Evolutionary conservation across 2,797 vertebrate species (phyloP), one percentile per base, ranked within the genome.

Genomic region (Balearica regulorum): DNA sequence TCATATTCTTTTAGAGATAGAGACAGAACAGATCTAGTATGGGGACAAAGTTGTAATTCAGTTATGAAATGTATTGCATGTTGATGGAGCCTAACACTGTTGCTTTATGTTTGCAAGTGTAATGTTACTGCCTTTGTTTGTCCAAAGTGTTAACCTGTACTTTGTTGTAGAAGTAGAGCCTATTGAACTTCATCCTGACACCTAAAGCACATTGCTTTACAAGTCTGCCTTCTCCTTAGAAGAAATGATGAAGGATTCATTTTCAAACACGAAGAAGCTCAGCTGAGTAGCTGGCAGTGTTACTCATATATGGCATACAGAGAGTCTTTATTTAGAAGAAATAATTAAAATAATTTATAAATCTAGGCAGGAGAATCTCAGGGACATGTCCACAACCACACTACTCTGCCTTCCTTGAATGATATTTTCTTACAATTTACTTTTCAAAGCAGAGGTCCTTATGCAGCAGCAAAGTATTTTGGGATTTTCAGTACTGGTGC

Each of bases 381-480:
- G 21, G 16, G 33, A 65, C 0, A 0, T 2, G 2, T 57, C 24
- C 16, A 31, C 5, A 61, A 2, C 5, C 11, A 15, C 9, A 10
- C 15, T 80, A 11, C 26, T 77, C 17, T 58, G 10, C 55, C 35
- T 54, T 91, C 14, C 22, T n/a, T 3, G 5, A 73, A 35, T 39
- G 28, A 11, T 33, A 5, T 17, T 37, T 58, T 51, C 24, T 64
- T 55, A 58, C 4, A 15, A 5, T 60, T n/a, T 49, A 26, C 13
- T 33, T 57, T 31, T 57, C 65, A 46, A 48, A 51, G n/a, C 46
- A 26, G 9, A 51, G 18, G 17, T 69, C 9, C 13, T 85, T 18
- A 13, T 16, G 28, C 16, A 54, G 14, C 33, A 39, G 14, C 1
- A 1, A 44, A 15, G 6, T 39, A 11, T 33, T n/a, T 41, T 22